phyloP scores from a whole-genome alignment of 2,797 vertebrate genomes.

The Hylomyscus alleni region DNA sequence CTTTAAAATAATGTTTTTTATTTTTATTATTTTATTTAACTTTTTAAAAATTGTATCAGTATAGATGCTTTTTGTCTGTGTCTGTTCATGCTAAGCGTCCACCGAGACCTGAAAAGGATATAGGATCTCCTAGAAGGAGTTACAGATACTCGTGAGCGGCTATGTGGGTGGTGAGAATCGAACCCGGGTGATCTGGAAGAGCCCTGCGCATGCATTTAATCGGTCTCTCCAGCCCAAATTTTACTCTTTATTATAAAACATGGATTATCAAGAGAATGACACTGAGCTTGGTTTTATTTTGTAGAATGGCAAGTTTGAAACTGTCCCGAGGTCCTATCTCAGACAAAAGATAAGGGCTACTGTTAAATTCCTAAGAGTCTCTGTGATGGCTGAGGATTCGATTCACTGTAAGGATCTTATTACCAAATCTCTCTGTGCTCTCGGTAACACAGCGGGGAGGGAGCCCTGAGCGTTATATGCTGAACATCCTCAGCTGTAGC shows the following conservation, averaged over 20 bases:
- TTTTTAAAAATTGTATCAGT: not conserved
- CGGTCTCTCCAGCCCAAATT: not conserved
- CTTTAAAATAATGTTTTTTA: not conserved
- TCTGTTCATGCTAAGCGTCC: not conserved
- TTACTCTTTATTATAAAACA: not conserved
- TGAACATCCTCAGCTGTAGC: too few relatives aligned
- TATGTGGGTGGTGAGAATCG: not conserved
- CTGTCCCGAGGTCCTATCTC: not conserved
- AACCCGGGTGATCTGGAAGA: not conserved
- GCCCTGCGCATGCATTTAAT: not conserved
- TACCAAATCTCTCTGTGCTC: not conserved
- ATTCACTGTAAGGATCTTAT: not conserved
- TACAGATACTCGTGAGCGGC: not conserved
- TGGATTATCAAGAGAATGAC: not conserved
- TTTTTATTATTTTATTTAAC: not conserved
- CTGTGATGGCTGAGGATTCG: not conserved
- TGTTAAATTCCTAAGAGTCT: not conserved
- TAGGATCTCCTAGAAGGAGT: not conserved
- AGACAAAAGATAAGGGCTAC: not conserved
- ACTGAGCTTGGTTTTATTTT: slow-evolving; percentile 36
- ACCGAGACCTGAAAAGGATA: not conserved
- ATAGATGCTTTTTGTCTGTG: not conserved
- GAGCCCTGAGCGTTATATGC: too few relatives aligned
- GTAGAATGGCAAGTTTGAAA: not conserved
- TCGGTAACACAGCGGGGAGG: not conserved